These are phyloP conservation scores for Cylindroiulus punctatus DNA, from an alignment of 2,888 invertebrate genomes.

Conservation along the genomic window DNA sequence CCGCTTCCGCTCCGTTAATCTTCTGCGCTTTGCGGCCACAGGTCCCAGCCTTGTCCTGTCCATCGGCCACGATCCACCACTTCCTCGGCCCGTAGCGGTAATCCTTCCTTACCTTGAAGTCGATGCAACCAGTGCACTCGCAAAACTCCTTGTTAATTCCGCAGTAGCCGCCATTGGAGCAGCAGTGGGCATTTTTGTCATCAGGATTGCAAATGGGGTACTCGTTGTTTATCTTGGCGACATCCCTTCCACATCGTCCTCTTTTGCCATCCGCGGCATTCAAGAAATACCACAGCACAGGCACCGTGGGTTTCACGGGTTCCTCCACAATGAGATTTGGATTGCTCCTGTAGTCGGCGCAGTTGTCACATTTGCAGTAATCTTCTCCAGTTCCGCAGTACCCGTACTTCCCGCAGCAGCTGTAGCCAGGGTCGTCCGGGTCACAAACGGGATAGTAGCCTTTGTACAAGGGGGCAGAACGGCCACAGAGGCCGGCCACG, in stretches of 20 bases:
- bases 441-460: conserved; percentile 64
- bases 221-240: not conserved
- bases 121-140: not conserved
- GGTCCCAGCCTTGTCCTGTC: not conserved
- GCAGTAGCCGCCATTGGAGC: conserved; percentile 49
- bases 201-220: conserved; percentile 20
- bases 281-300: conserved; percentile 3
- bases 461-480: conserved; percentile 63
- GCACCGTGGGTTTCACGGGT: not conserved
- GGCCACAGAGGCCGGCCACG: conserved; percentile 62
- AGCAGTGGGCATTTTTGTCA: conserved; percentile 44
- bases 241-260: not conserved
- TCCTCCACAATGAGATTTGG: not conserved
- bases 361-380: conserved; percentile 63
- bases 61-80: conserved; percentile 10
- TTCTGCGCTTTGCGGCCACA: not conserved
- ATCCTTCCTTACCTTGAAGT: not conserved
- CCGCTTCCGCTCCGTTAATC: not conserved
- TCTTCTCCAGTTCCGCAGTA: conserved; percentile 63
- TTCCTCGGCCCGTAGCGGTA: not conserved
- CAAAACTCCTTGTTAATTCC: conserved; percentile 25
- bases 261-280: not conserved
- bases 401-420: conserved; percentile 63
- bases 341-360: conserved; percentile 54
- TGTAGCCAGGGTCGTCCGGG: conserved; percentile 63